Percentiles rank a stretch among this genome's conserved stretches.
phyloP scores from a whole-genome alignment of 2,113 vertebrate genomes.

The Crotalus viridis region DNA sequence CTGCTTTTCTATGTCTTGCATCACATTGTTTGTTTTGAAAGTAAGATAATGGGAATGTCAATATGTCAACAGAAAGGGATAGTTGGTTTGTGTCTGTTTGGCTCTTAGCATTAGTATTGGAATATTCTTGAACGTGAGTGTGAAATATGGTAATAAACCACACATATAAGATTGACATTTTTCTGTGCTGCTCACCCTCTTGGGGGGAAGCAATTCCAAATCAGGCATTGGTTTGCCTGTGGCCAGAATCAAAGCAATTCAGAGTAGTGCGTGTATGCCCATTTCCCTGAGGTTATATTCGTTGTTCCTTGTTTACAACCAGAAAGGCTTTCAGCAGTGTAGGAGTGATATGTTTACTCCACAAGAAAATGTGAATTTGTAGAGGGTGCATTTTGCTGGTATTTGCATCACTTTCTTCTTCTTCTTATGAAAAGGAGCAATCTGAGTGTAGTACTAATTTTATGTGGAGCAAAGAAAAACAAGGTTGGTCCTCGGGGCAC shows the following conservation, averaged over 20 bases:
- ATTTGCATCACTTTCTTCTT: slow-evolving; percentile 29
- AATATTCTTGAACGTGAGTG: not conserved
- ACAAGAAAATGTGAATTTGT: slow-evolving; percentile 24
- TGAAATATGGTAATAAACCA: slow-evolving; percentile 10
- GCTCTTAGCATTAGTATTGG: not conserved
- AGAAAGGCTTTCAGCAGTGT: slow-evolving; percentile 32
- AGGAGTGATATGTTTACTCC: slow-evolving; percentile 44
- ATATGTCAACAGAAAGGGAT: not conserved
- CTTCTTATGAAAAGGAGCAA: slow-evolving; percentile 38
- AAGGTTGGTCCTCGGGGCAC: slow-evolving; percentile 3
- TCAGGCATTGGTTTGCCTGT: slow-evolving; percentile 35
- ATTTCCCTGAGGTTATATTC: slow-evolving; percentile 32
- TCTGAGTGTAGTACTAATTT: slow-evolving; percentile 16
- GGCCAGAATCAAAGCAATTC: slow-evolving; percentile 35
- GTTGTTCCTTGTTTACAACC: slow-evolving; percentile 46
- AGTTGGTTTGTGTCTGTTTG: not conserved
- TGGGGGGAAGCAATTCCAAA: slow-evolving; percentile 29
- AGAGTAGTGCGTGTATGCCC: not conserved
- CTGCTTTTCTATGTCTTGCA: not conserved
- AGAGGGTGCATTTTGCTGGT: slow-evolving; percentile 47
- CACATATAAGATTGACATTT: slow-evolving; percentile 27
- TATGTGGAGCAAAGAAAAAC: slow-evolving; percentile 30
- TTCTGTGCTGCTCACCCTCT: slow-evolving; percentile 12
- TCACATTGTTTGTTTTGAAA: not conserved
- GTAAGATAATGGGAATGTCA: not conserved